Conservation (phyloP, 2,797 vertebrate genomes). For the Leptodactylus fallax region DNA sequence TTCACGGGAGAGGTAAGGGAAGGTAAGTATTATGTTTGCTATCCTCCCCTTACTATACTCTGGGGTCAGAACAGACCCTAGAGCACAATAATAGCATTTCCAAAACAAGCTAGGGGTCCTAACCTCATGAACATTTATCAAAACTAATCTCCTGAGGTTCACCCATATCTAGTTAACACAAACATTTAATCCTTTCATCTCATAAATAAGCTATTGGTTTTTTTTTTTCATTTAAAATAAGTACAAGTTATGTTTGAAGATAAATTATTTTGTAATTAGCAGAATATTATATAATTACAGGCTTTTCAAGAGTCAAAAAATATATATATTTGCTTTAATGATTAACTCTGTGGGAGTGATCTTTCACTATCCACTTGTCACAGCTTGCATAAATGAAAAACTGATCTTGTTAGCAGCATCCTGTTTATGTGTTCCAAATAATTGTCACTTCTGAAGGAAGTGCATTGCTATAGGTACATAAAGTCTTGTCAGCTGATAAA, state of each 20-base stretch:
- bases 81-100: too few species aligned
- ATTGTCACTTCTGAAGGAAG: conserved; percentile 69
- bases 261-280: not conserved
- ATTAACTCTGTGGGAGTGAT: conserved; percentile 11
- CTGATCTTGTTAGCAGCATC: not conserved
- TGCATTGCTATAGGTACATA: conserved; percentile 67
- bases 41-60: too few species aligned
- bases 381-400: conserved; percentile 20
- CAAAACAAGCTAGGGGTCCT: too few species aligned
- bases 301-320: not conserved
- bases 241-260: not conserved
- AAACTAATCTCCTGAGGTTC: too few species aligned
- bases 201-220: not conserved
- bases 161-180: too few species aligned
- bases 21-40: too few species aligned
- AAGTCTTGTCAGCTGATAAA: conserved; percentile 73
- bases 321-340: not conserved
- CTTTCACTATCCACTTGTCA: conserved; percentile 17
- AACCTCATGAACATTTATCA: too few species aligned
- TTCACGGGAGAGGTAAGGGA: too few species aligned
- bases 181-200: not conserved
- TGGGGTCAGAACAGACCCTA: too few species aligned
- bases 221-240: not conserved
- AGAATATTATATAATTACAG: not conserved
- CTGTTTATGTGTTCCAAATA: conserved; percentile 58